Evolutionary conservation across 2,888 invertebrate genomes (phyloP), one percentile per base, ranked within the genome.

Genomic region (Hypomecis atomaria): DNA sequence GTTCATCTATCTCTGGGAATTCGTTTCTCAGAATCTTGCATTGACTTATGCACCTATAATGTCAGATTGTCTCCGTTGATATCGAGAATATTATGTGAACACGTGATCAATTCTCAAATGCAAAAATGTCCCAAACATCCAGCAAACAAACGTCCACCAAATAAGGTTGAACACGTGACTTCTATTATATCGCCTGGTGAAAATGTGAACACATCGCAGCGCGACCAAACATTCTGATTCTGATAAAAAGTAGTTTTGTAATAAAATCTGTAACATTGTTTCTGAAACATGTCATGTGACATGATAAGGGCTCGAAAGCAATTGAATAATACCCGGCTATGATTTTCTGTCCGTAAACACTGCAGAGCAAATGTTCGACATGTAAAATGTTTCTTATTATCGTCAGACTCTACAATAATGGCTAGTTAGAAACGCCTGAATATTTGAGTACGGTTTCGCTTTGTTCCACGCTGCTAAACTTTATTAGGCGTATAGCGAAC

Each of bases 241-340:
- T 37, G 49, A 50, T 50, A 11, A n/a, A 36, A 36, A 11, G 37
- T 37, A 50, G 13, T 11, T 37, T 6, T 37, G 7, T 47, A 6
- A 37, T 40, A 8, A 36, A 53, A 47, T 34, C 44, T 36, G 7
- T 47, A 6, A 37, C 34, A 8, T 42, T 58, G 52, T 34, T 50
- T 36, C 11, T 59, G 63, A 59, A 49, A 59, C 42, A 42, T 63
- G 63, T 63, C 63, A 59, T 54, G 10, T 23, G 6, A 37, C 44
- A 48, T 54, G 62, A 58, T 47, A 48, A 53, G 58, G 62, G 62
- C 36, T 6, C 48, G 37, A 11, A 13, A 10, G 43, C 42, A 49
- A 48, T 48, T 48, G 9, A 42, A 43, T 49, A 9, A 36, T 49
- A 13, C 5, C 33, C 9, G 4, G 56, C 23, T 0, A 13, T 38